phyloP scores from a whole-genome alignment of 2,797 vertebrate species.

The Squalus acanthias region DNA sequence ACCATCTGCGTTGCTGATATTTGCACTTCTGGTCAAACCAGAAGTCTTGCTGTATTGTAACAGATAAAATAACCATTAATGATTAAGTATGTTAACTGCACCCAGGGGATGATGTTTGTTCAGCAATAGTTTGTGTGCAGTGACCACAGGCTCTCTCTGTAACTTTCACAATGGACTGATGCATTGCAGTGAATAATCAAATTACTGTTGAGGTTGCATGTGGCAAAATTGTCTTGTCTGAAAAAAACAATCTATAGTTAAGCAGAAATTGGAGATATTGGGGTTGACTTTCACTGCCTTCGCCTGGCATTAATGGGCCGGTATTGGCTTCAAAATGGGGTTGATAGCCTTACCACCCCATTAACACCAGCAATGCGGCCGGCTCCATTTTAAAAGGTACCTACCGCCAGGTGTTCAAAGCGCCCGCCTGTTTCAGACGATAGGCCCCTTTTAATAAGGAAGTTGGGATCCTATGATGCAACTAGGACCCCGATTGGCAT shows the following conservation, averaged over 20 bases:
- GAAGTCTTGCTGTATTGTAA: background rate
- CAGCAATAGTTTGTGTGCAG: background rate
- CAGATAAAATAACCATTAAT: background rate
- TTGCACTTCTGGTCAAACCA: background rate
- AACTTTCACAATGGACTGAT: background rate
- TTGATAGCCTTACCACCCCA: background rate
- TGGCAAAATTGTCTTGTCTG: background rate
- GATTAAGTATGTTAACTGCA: background rate
- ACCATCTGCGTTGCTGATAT: slow-evolving; percentile 25
- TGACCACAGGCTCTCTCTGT: background rate
- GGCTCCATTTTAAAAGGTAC: background rate
- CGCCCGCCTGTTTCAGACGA: background rate
- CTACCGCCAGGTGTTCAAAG: background rate
- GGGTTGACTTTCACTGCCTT: background rate
- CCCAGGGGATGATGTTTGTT: background rate
- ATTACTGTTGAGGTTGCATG: background rate
- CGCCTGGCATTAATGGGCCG: too few species aligned
- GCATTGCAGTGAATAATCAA: background rate
- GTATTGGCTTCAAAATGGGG: background rate
- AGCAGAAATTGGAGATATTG: background rate
- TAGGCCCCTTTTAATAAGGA: background rate
- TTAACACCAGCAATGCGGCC: background rate
- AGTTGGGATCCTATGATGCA: background rate
- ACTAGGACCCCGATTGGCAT: background rate
- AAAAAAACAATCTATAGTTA: background rate